Evolutionary conservation across 2,888 invertebrate species (phyloP).

Genomic region (Sesamia inferens): DNA sequence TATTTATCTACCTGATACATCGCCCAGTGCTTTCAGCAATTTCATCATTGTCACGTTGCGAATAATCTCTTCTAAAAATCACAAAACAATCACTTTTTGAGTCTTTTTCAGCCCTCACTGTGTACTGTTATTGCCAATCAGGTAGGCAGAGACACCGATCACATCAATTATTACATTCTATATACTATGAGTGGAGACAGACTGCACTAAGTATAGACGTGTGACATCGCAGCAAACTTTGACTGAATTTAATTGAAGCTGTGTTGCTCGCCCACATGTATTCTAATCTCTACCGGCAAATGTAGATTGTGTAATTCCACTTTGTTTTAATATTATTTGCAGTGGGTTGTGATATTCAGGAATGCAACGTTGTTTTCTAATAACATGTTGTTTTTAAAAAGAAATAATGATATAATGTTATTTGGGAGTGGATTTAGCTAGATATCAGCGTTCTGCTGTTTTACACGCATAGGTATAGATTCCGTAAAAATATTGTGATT

Average conservation of each 20-base stretch:
- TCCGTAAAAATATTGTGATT: too few species aligned
- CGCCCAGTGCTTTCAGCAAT: slow-evolving; percentile 32
- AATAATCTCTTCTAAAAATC: not conserved
- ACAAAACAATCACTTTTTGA: not conserved
- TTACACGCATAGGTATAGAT: too few species aligned
- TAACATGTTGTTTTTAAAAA: not conserved
- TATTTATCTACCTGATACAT: slow-evolving; percentile 30
- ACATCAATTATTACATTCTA: slow-evolving; percentile 8
- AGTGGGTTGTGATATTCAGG: not conserved
- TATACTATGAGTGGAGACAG: not conserved
- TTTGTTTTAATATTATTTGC: slow-evolving; percentile 11
- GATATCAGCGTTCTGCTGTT: too few species aligned
- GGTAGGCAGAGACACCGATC: slow-evolving; percentile 2
- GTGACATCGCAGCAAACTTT: slow-evolving; percentile 26
- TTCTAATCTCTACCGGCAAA: slow-evolving; percentile 43
- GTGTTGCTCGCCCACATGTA: slow-evolving; percentile 39
- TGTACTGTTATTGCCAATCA: too few species aligned
- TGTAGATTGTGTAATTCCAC: slow-evolving; percentile 15
- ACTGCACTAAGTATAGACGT: slow-evolving; percentile 24
- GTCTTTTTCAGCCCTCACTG: not conserved
- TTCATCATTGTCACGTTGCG: slow-evolving; percentile 38
- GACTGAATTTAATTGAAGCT: slow-evolving; percentile 47
- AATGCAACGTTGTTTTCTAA: not conserved
- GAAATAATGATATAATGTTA: too few species aligned
- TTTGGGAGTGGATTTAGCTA: too few species aligned